A percentile compares a stretch with the other conserved stretches of the same genome.
phyloP scores from a whole-genome alignment of 2,113 vertebrate genomes.

The Anarrhichthys ocellatus region DNA sequence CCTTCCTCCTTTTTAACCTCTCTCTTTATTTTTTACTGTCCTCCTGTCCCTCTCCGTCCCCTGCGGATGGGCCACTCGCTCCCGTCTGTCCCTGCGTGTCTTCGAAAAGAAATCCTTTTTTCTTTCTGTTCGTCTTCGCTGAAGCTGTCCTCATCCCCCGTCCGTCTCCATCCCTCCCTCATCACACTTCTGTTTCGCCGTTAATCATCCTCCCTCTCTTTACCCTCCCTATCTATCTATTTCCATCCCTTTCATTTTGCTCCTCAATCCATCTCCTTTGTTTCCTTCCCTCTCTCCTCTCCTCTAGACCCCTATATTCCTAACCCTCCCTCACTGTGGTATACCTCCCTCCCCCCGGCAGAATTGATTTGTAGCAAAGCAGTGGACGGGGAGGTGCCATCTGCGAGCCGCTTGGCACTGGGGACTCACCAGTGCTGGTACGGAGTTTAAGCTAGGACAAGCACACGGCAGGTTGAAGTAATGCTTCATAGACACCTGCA shows the following conservation, averaged over 20 bases:
- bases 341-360: slow-evolving; percentile 18
- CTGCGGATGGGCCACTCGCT: neutral
- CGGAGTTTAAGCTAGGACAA: slow-evolving; percentile 26
- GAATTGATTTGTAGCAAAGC: slow-evolving; percentile 47
- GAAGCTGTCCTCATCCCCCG: slow-evolving; percentile 22
- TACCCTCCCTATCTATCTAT: slow-evolving; percentile 23
- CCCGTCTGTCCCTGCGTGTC: neutral
- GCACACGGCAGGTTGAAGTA: slow-evolving; percentile 32
- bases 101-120: slow-evolving; percentile 10
- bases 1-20: slow-evolving; percentile 31
- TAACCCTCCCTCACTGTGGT: neutral
- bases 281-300: neutral
- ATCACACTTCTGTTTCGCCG: slow-evolving; percentile 9
- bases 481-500: slow-evolving; percentile 46
- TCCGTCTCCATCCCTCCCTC: neutral
- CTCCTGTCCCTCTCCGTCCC: neutral
- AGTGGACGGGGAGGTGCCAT: slow-evolving; percentile 46
- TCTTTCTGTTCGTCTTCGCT: neutral
- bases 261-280: slow-evolving; percentile 24
- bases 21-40: neutral
- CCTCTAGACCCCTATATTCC: neutral
- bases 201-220: slow-evolving; percentile 31
- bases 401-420: slow-evolving; percentile 43
- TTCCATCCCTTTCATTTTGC: slow-evolving; percentile 37
- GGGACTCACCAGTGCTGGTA: slow-evolving; percentile 19